Base-by-base conservation (phyloP, 2,113 vertebrate species). In the Malurus melanocephalus region DNA sequence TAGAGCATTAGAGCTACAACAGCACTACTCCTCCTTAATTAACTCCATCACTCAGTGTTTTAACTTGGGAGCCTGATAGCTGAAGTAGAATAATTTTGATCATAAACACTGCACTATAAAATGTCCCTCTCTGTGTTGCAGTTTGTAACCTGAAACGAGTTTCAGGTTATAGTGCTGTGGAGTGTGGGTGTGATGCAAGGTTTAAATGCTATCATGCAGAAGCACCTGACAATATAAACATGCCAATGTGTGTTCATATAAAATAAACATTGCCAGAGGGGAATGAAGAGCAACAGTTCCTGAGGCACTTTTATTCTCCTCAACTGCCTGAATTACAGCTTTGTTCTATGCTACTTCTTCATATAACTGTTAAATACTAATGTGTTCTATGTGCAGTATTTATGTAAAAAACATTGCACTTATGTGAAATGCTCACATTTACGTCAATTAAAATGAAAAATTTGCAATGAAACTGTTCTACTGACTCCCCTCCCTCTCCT, bases 1-100 rank as follows among this genome's bases (percentile, higher is more conserved):
- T 12, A 73, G 62, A 80, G 69, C 46, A 59, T 81, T 76, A 86
- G 49, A 78, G 74, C 33, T 75, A 67, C 46, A 65, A 49, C 66
- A 90, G 87, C 66, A 53, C 55, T 84, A 45, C 69, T 95, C 62
- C 83, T 85, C 88, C 57, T 87, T 94, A 94, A 95, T 95, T 93
- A 95, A 87, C 84, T 94, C 80, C 83, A 95, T 91, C 83, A 83
- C 61, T 95, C 94, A 92, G 82, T 16, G 85, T 53, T 93, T 89
- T 84, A 95, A 95, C 82, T 68, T 73, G 87, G 93, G 81, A 93
- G 52, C 45, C 60, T 49, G 75, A 85, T 1, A 56, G 65, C 68
- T 89, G 45, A 67, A 94, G 42, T 60, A 81, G 91, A 92, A 65
- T 91, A 74, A 89, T 89, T 94, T 61, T 88, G 85, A 80, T 57